phyloP scores from a whole-genome alignment of 2,888 invertebrate genomes.

The Drosophila prolongata region DNA sequence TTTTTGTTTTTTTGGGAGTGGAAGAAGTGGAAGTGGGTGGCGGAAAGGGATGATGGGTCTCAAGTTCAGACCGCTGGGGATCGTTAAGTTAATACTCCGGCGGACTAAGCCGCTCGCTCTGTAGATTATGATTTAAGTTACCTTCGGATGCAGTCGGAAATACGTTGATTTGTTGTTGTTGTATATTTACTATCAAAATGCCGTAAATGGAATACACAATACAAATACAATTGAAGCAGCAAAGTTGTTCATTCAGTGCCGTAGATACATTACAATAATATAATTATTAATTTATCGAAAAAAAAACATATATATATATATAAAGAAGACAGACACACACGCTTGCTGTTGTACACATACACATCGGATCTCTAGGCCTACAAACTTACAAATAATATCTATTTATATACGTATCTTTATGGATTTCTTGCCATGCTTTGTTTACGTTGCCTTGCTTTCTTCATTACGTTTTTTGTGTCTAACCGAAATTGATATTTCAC shows the following conservation, averaged over 20 bases:
- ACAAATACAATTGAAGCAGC: slow-evolving; percentile 49
- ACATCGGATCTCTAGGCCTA: slow-evolving; percentile 38
- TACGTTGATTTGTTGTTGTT: slow-evolving; percentile 26
- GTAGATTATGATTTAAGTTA: slow-evolving; percentile 4
- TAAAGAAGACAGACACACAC: slow-evolving; percentile 43
- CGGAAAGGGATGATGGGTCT: slow-evolving; percentile 28
- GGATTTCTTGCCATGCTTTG: slow-evolving; percentile 34
- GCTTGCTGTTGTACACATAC: slow-evolving; percentile 25
- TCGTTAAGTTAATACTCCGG: slow-evolving; percentile 8
- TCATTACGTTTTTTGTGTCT: slow-evolving; percentile 19
- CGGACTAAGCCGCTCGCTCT: not conserved
- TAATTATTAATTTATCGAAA: slow-evolving; percentile 46
- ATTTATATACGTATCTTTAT: slow-evolving; percentile 48
- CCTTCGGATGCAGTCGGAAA: slow-evolving; percentile 18
- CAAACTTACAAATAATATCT: slow-evolving; percentile 64
- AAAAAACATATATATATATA: slow-evolving; percentile 44
- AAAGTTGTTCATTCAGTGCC: slow-evolving; percentile 47
- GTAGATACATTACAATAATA: slow-evolving; percentile 52
- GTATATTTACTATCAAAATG: slow-evolving; percentile 47
- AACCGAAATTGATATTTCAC: slow-evolving; percentile 40
- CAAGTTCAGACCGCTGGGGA: slow-evolving; percentile 14
- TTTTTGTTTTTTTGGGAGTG: slow-evolving; percentile 4
- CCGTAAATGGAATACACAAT: slow-evolving; percentile 58
- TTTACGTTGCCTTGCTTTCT: slow-evolving; percentile 10
- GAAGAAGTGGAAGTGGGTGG: slow-evolving; percentile 7